Base-by-base conservation (phyloP, 2,113 vertebrate species). In the Poecilia latipinna region DNA sequence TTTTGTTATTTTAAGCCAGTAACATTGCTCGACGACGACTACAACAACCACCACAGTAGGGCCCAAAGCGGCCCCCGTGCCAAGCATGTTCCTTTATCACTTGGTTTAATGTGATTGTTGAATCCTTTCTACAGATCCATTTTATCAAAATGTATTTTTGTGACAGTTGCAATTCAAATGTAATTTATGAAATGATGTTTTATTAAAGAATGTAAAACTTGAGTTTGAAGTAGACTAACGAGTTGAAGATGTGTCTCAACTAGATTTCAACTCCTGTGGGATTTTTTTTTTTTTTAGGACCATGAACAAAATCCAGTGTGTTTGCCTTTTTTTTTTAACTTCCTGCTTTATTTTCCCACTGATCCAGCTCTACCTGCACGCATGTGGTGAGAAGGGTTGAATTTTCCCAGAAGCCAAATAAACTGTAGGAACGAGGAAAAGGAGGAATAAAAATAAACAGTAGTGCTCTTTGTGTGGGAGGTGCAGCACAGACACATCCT, bases 151-250 rank as follows among this genome's bases (percentile, higher is more conserved):
- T 84, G 82, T 93, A 93, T 92, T 94, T 92, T 93, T 91, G 89
- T 92, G 89, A 91, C 78, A n/a, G 85, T 89, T 91, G 87, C 84
- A 86, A 83, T 89, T 90, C 54, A 91, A 89, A 84, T 93, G 91
- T 92, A 92, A 93, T 92, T 93, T 91, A 93, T 92, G 79, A 92
- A 93, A 91, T 82, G 82, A 91, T 82, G 83, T 90, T 91, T 90
- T 91, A 94, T 92, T 92, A 94, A 94, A 93, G 80, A 42, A 85
- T 82, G 82, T 84, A 76, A 86, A 89, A 74, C 26, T 75, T 74
- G 26, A 48, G 29, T 78, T 77, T 70, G 22, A 70, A 69, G 54
- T 28, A 12, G 13, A 35, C 4, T 37, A 28, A 39, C 7, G 15
- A 70, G n/a, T 35, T 70, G 31, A 15, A 74, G 10, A 65, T 75